phyloP scores from a whole-genome alignment of 2,888 invertebrate species.

The Andrena hattorfiana region DNA sequence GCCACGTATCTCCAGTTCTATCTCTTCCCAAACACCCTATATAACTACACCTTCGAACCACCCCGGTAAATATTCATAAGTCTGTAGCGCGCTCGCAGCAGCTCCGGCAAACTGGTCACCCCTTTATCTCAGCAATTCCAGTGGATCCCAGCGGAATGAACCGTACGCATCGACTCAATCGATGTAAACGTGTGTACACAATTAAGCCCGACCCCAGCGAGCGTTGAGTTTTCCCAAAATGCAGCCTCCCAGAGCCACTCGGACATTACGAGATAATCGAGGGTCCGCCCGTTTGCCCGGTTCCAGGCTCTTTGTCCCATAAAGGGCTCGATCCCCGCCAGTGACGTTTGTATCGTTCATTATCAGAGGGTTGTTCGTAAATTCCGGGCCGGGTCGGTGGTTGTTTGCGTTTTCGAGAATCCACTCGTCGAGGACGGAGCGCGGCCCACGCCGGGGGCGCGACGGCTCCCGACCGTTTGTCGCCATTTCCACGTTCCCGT shows the following conservation, averaged over 20 bases:
- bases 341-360: conserved; percentile 19
- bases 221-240: too few species aligned
- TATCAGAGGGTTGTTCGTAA: conserved; percentile 9
- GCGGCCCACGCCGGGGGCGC: not conserved
- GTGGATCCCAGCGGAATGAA: too few species aligned
- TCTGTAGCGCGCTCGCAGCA: too few species aligned
- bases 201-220: too few species aligned
- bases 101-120: too few species aligned
- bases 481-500: not conserved
- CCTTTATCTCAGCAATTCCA: too few species aligned
- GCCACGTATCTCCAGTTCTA: too few species aligned
- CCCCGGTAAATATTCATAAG: too few species aligned
- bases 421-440: not conserved
- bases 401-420: conserved; percentile 18
- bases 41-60: too few species aligned
- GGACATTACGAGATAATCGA: conserved; percentile 15
- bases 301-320: conserved; percentile 10
- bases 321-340: not conserved
- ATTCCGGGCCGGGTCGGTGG: not conserved
- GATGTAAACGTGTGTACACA: too few species aligned
- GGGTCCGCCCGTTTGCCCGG: conserved; percentile 2
- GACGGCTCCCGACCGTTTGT: not conserved
- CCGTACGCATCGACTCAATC: too few species aligned
- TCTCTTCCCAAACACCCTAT: too few species aligned
- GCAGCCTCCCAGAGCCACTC: conserved; percentile 9